Evolutionary conservation across 1,140 invertebrate genomes (phyloP).

Genomic region (Drosophila persimilis): DNA sequence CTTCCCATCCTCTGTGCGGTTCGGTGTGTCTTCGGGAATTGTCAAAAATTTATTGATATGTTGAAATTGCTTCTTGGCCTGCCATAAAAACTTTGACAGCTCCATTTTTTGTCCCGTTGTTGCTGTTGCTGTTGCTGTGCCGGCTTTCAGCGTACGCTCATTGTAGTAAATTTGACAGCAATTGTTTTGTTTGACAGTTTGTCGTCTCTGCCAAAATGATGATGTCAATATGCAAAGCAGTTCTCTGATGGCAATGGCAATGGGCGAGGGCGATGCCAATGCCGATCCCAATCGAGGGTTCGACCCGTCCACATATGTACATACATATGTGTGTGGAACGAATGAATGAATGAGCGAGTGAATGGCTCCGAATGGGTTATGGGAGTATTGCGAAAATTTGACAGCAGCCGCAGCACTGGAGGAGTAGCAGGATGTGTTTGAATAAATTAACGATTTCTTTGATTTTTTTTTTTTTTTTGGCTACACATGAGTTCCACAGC

Average conservation of each 20-base stretch:
- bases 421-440: slow-evolving; percentile 14
- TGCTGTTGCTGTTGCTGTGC: slow-evolving; percentile 7
- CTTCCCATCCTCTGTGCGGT: background rate
- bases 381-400: slow-evolving; percentile 24
- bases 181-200: slow-evolving; percentile 82
- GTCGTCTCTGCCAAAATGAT: slow-evolving; percentile 75
- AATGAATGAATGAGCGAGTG: slow-evolving; percentile 22
- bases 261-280: slow-evolving; percentile 26
- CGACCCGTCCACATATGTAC: background rate
- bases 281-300: slow-evolving; percentile 21
- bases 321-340: background rate
- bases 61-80: slow-evolving; percentile 70
- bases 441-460: slow-evolving; percentile 5
- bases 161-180: slow-evolving; percentile 81
- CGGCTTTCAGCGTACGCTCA: slow-evolving; percentile 39
- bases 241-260: slow-evolving; percentile 18
- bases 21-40: slow-evolving; percentile 55
- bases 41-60: slow-evolving; percentile 81
- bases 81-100: slow-evolving; percentile 74
- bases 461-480: background rate
- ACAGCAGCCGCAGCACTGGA: slow-evolving; percentile 32
- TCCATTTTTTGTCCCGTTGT: slow-evolving; percentile 49
- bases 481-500: background rate
- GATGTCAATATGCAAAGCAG: slow-evolving; percentile 80
- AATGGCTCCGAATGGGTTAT: slow-evolving; percentile 40